A percentile compares a stretch with the other conserved stretches of the same genome.
These are phyloP conservation scores for Pelmatolapia mariae DNA, from an alignment of 2,113 vertebrate species.

Conservation along the genomic window DNA sequence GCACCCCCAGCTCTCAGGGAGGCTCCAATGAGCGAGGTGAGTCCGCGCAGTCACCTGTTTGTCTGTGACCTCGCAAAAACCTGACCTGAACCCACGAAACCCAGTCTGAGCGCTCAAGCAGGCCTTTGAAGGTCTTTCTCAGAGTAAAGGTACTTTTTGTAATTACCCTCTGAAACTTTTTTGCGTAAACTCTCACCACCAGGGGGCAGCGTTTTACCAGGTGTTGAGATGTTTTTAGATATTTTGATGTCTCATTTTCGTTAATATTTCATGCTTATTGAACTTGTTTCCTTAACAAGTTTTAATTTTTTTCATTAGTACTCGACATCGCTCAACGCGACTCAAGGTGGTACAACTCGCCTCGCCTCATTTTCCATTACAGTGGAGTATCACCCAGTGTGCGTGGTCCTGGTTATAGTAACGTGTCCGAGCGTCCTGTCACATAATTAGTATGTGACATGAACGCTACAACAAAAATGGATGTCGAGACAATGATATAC, in stretches of 20 bases:
- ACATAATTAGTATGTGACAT: background rate
- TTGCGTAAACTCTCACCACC: background rate
- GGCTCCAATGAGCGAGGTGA: constrained; percentile 85
- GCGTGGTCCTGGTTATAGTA: background rate
- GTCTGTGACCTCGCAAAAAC: background rate
- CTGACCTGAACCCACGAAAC: background rate
- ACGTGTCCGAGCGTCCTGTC: background rate
- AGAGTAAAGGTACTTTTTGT: fast-evolving
- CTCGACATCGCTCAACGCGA: fast-evolving
- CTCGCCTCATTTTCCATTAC: background rate
- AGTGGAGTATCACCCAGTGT: background rate
- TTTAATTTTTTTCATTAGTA: fast-evolving
- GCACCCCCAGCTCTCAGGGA: constrained; percentile 92
- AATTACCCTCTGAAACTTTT: fast-evolving
- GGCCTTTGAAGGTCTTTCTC: background rate
- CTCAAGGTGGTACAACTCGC: background rate
- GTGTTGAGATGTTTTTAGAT: background rate
- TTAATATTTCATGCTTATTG: background rate
- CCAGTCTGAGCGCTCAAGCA: background rate
- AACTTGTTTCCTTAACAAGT: background rate
- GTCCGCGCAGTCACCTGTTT: background rate
- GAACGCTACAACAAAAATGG: background rate
- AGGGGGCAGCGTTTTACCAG: background rate
- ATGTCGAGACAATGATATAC: background rate
- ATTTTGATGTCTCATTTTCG: background rate